A percentile compares a stretch with the other conserved stretches of the same genome.
Evolutionary conservation across 2,888 invertebrate species (phyloP).

Genomic region (Brachyptera putata): DNA sequence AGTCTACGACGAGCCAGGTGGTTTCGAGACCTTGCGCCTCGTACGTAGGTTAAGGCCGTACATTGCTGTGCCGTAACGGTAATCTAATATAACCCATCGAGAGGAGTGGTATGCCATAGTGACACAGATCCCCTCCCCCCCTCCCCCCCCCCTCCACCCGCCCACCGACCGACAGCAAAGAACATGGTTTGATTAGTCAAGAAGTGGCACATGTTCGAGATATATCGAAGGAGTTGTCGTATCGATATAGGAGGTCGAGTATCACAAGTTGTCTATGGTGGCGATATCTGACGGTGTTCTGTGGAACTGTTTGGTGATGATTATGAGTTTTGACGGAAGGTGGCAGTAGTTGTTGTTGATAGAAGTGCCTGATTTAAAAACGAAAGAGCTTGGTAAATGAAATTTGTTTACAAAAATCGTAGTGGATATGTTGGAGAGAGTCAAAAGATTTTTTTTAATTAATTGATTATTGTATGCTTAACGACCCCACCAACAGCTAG

Average conservation of each 20-base stretch:
- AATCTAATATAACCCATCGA: not conserved
- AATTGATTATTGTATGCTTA: too few species aligned
- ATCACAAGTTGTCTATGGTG: not conserved
- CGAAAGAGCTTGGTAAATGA: too few species aligned
- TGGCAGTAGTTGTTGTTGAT: not conserved
- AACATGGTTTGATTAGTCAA: not conserved
- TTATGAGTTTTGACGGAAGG: not conserved
- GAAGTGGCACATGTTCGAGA: not conserved
- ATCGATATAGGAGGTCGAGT: too few species aligned
- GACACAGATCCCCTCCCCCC: not conserved
- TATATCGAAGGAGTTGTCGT: not conserved
- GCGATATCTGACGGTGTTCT: not conserved
- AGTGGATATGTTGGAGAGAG: too few species aligned
- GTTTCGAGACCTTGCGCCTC: not conserved
- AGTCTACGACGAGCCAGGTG: not conserved
- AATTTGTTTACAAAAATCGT: too few species aligned
- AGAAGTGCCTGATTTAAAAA: too few species aligned
- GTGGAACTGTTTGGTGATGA: not conserved
- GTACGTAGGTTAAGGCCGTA: constrained; percentile 1
- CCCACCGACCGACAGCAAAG: not conserved
- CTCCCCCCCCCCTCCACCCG: not conserved
- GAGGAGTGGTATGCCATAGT: not conserved
- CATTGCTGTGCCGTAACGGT: not conserved
- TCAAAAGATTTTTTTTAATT: too few species aligned
- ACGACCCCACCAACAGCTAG: too few species aligned